Evolutionary conservation across 2,797 vertebrate genomes (phyloP), one percentile per base, ranked within the genome.

Genomic region (Chaetophractus vellerosus): DNA sequence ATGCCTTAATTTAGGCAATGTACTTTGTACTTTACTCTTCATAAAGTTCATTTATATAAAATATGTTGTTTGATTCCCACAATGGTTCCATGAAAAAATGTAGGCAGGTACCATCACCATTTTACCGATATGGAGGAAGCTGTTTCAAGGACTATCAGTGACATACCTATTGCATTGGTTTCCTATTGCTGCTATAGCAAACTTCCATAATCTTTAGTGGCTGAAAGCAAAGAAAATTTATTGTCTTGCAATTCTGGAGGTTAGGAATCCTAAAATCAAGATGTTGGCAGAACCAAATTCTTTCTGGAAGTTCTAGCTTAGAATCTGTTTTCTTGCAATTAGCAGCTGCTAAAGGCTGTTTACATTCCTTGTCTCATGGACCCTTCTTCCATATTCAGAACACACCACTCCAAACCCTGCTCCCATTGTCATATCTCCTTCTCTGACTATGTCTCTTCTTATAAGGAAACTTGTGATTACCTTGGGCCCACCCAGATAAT

Each of bases 91-190:
- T 0, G 8, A 33, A 48, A 16, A 45, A 41, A 31, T 6, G 2
- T 2, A 16, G 57, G 11, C 12, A n/a, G 14, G 9, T 9, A 59
- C n/a, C 23, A 33, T 31, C 10, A 26, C 41, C 24, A 28, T 36
- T 23, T 81, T 55, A 45, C 33, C 31, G 48, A 45, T 6, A 2
- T 2, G 41, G 33, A n/a, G 12, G 50, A 48, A n/a, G 38, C 16
- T 9, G 7, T 6, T 6, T 14, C 12, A 1, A 31, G 23, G 7
- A 33, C 3, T 48, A 19, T 1, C 3, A 3, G 5, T 24, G 11
- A 4, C 5, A 6, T 33, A 4, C 0, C 0, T 36, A 24, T 5
- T 0, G 0, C 7, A 14, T 8, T 26, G 18, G 6, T 5, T 48
- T 74, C 14, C 38, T 31, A 19, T 18, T 2, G 33, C 10, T 41